A percentile compares a stretch with the other conserved stretches of the same genome.
Conservation (phyloP, 1,140 invertebrate genomes). For the Spodoptera frugiperda region DNA sequence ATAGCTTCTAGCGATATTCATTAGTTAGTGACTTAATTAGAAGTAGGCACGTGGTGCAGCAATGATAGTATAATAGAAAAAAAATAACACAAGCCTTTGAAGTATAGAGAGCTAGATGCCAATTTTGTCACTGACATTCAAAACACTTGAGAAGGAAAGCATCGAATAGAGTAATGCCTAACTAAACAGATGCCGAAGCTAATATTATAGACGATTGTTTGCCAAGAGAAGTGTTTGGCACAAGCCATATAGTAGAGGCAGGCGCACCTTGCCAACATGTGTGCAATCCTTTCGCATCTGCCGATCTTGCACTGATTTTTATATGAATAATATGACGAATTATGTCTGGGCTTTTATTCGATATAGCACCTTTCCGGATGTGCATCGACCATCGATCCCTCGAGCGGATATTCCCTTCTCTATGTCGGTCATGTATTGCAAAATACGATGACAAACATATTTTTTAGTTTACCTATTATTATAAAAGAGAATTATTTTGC, state of each 20-base stretch:
- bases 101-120: not conserved
- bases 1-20: no score
- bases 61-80: not conserved
- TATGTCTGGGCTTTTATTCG: constrained; percentile 77
- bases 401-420: constrained; percentile 72
- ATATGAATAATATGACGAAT: constrained; percentile 86
- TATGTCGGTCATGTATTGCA: constrained; percentile 63
- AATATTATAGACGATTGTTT: constrained; percentile 60
- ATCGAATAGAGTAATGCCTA: constrained; percentile 49
- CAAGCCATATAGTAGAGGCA: constrained; percentile 69
- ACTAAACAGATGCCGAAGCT: constrained; percentile 60
- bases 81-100: not conserved
- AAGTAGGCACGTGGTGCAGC: no score
- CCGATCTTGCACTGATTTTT: constrained; percentile 83
- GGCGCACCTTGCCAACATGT: constrained; percentile 80
- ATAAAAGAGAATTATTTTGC: not conserved
- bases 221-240: constrained; percentile 68
- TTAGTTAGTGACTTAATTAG: no score
- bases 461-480: constrained; percentile 56
- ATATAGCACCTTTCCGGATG: constrained; percentile 83
- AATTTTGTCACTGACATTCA: not conserved
- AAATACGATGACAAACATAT: constrained; percentile 59
- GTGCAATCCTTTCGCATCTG: constrained; percentile 86
- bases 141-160: constrained; percentile 17
- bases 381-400: constrained; percentile 56